These are phyloP conservation scores for Mamestra configurata DNA, from an alignment of 1,140 invertebrate genomes.

Conservation along the genomic window DNA sequence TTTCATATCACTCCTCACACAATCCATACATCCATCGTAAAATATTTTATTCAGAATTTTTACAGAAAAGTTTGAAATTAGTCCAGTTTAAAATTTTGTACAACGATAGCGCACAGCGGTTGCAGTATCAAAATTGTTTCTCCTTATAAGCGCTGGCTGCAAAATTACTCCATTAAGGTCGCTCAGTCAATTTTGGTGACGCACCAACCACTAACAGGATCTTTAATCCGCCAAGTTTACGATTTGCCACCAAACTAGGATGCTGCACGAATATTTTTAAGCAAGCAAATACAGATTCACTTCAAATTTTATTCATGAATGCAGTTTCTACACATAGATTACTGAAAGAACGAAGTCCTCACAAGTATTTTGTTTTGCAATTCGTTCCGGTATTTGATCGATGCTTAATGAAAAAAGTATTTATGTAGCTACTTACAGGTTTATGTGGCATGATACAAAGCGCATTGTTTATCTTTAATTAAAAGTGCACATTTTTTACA, in stretches of 20 bases:
- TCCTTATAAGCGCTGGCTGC: slow-evolving; percentile 23
- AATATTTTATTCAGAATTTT: too few species aligned
- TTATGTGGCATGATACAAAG: too few species aligned
- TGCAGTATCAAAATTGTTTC: background rate
- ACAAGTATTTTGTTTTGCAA: background rate
- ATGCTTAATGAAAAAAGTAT: background rate
- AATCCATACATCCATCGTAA: too few species aligned
- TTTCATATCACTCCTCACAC: too few species aligned
- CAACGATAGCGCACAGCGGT: background rate
- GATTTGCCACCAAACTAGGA: background rate
- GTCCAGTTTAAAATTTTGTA: background rate
- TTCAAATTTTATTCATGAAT: background rate
- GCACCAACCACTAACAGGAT: slow-evolving; percentile 14
- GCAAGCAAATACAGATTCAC: background rate
- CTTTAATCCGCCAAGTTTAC: background rate
- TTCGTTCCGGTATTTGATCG: slow-evolving; percentile 19
- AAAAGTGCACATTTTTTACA: too few species aligned
- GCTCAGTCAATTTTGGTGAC: slow-evolving; percentile 17
- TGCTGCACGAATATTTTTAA: background rate
- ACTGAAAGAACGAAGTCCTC: background rate
- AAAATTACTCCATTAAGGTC: slow-evolving; percentile 36
- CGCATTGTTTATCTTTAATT: too few species aligned
- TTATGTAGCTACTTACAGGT: too few species aligned
- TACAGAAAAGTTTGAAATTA: too few species aligned
- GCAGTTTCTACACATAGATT: slow-evolving; percentile 4